Evolutionary conservation across 2,113 vertebrate species (phyloP), one percentile per base, ranked within the genome.

Genomic region (Aspidoscelis tigris): DNA sequence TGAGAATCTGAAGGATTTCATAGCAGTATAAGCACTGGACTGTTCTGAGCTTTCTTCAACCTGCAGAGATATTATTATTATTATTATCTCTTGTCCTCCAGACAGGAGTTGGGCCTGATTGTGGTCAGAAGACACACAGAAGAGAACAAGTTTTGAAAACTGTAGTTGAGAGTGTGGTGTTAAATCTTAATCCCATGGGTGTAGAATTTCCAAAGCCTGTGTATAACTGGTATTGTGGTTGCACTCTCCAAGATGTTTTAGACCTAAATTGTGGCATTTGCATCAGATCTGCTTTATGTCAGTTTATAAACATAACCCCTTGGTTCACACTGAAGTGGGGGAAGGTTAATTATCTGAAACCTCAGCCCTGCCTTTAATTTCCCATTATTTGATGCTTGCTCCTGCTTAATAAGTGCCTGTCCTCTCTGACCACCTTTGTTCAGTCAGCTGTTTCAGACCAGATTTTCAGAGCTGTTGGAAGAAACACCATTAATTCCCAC

Each of bases 181-280:
- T 74, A 21, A 41, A 47, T 82, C 61, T 33, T 47, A 61, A 14
- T n/a, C 10, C 39, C 41, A 33, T 72, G 18, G 14, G 72, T 53
- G 61, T 65, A 65, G 47, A 11, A 76, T n/a, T 76, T 75, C 24
- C 58, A 66, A 61, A 64, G 41, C 18, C 73, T 44, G 43, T 61
- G 33, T 58, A 58, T 43, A 43, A 47, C 18, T 82, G 58, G 73
- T 10, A 22, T 65, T 50, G 21, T 53, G 33, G 22, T 84, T 61
- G 18, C 18, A 18, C 14, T 61, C 58, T 16, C 76, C 43, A 64
- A n/a, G 70, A 2, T 81, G 16, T 47, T 72, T 22, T n/a, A 44
- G 76, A 61, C 58, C 39, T 20, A 50, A 64, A 84, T 61, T n/a
- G 4, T 72, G 76, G 68, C 69, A 64, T 72, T 58, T 84, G 55